Base-by-base conservation (phyloP, 2,113 vertebrate genomes). In the Climacteris rufus region DNA sequence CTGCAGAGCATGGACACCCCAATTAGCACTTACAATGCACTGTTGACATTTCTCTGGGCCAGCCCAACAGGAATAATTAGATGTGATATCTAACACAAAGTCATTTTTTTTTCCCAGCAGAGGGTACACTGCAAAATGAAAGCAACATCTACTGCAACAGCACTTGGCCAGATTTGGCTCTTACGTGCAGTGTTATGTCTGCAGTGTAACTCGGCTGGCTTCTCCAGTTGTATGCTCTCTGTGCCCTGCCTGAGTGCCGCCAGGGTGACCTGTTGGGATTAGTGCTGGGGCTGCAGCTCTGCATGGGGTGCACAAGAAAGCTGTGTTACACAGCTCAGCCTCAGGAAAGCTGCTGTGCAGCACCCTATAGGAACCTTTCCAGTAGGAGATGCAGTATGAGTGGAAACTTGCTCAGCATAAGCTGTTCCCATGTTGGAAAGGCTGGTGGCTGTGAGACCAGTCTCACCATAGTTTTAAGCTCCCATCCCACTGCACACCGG, bases 21-120 rank as follows among this genome's bases (percentile, higher is more conserved):
- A 97, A 97, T 97, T 97, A 97, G 95, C 96, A 94, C 97, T 97
- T 97, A 93, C 95, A 96, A 93, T 96, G 96, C 90, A 95, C 96
- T 95, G 94, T 96, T 97, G 96, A 97, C 96, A 96, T 97, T 97
- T 94, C 92, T 95, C 80, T 93, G 81, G 96, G 97, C 94, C 94
- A 97, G 96, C 94, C 96, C 96, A 97, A 97, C 92, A 97, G 95
- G 93, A 96, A 90, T 97, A 97, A 96, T 96, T 97, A 97, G 87
- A 95, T 96, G 84, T 96, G 95, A 94, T 96, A 97, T 85, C 93
- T 96, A 95, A 96, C 90, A 96, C 89, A 83, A 93, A 96, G 84
- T 96, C 1, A 63, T 93, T 94, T 96, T 96, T 94, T 90, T 89
- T 71, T 18, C 87, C 86, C 96, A 96, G 92, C 93, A 93, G 97